Conservation (phyloP, 2,113 vertebrate species). For the Pheucticus melanocephalus region DNA sequence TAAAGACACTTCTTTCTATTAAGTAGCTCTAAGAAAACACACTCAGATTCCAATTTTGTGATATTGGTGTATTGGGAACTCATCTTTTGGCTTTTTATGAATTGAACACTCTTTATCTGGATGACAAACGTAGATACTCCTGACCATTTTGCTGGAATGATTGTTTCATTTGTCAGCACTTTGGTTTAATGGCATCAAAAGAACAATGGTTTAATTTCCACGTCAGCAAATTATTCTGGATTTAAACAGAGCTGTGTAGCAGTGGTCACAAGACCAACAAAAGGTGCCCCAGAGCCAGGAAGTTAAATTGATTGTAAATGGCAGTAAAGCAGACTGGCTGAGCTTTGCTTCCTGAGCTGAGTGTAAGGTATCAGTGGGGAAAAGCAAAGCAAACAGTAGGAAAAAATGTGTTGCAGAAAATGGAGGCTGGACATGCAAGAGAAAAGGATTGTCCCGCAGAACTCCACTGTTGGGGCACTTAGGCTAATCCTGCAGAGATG, state of each 20-base stretch:
- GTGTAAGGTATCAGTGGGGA: not conserved
- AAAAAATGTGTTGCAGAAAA: not conserved
- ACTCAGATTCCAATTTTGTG: not conserved
- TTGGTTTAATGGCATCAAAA: not conserved
- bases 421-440: not conserved
- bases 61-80: not conserved
- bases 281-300: constrained; percentile 25
- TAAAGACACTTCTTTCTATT: constrained; percentile 42
- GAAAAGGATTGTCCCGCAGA: not conserved
- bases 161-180: constrained; percentile 6
- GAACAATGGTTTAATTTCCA: constrained; percentile 28
- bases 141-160: not conserved
- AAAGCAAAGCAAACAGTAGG: not conserved
- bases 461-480: not conserved
- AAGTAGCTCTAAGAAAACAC: constrained; percentile 54
- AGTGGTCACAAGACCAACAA: not conserved
- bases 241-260: not conserved
- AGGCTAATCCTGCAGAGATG: not conserved
- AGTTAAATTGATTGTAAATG: not conserved
- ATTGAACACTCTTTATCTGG: constrained; percentile 14
- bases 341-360: not conserved
- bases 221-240: constrained; percentile 12
- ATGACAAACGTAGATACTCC: not conserved
- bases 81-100: constrained; percentile 30
- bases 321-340: not conserved